Evolutionary conservation across 2,888 invertebrate species (phyloP), one percentile per base, ranked within the genome.

Genomic region (Sussaba pulchella): DNA sequence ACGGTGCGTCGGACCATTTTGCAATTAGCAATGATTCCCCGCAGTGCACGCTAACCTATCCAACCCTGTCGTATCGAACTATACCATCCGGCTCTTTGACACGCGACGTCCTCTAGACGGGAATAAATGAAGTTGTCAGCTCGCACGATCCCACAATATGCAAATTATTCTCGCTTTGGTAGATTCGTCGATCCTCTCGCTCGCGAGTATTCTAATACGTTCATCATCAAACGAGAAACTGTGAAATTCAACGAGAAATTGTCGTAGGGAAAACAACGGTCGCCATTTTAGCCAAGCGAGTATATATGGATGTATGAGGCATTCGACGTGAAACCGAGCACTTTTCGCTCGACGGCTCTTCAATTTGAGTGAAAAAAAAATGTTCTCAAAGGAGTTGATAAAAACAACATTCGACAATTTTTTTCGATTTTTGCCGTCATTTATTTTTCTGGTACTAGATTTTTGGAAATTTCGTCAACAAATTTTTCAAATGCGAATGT

Each of bases 1-100:
- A 26, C 24, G 43, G 57, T 31, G 43, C 14, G 39, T 45, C 43
- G 54, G 9, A 57, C 70, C 19, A 70, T 57, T 70, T 57, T 57
- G 57, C 70, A 70, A 70, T 70, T 45, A 41, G 43, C 70, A 45
- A 70, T 70, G 57, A 70, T 70, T 70, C 54, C 43, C 17, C 31
- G 17, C 9, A n/a, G 36, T 39, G 17, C 17, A 41, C 24, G 1
- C 39, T 17, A 9, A 39, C 39, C 39, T 8, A 2, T 24, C 1
- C 2, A 9, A 6, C 10, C 52, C 21, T 0, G 17, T 8, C 14
- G 31, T 31, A 57, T 57, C 57, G 8, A 5, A 5, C 54, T 21
- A 6, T 24, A 31, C 43, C 63, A 14, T 31, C 14, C 24, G 10
- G 43, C 43, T 63, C n/a, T 43, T 63, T 43, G 63, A 43, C n/a